A percentile compares a stretch with the other conserved stretches of the same genome.
phyloP scores from a whole-genome alignment of 2,888 invertebrate genomes.

The Mycalesis mineus region DNA sequence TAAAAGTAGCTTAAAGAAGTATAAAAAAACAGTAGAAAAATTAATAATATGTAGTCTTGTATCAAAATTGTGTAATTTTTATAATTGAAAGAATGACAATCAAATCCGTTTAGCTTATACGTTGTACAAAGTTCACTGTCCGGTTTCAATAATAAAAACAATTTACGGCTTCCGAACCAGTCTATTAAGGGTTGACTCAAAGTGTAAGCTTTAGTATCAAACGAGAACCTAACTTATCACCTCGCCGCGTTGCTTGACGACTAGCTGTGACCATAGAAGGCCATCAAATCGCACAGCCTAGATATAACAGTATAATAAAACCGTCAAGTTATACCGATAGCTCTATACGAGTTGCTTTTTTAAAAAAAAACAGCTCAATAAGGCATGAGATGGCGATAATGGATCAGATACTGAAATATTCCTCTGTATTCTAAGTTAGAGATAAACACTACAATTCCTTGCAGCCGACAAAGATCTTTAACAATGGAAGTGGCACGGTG shows the following conservation, averaged over 20 bases:
- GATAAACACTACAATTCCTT: slow-evolving; percentile 26
- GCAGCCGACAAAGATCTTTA: slow-evolving; percentile 11
- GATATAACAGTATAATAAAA: slow-evolving; percentile 14
- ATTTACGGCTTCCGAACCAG: too few relatives aligned
- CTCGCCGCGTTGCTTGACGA: not conserved
- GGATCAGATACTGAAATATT: slow-evolving; percentile 24
- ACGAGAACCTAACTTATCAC: not conserved
- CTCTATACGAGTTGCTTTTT: slow-evolving; percentile 9
- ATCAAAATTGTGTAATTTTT: too few relatives aligned
- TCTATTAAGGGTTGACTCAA: too few relatives aligned
- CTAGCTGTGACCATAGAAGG: slow-evolving; percentile 8
- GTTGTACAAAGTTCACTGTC: too few relatives aligned
- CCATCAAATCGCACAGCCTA: slow-evolving; percentile 2
- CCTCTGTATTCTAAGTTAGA: slow-evolving; percentile 24
- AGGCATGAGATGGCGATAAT: slow-evolving; percentile 25
- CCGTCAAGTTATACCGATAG: slow-evolving; percentile 10
- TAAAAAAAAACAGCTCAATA: slow-evolving; percentile 14
- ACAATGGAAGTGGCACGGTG: slow-evolving; percentile 8
- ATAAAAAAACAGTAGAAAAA: too few relatives aligned
- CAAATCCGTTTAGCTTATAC: too few relatives aligned
- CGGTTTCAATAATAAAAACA: too few relatives aligned
- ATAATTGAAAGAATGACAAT: too few relatives aligned
- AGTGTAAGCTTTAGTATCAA: too few relatives aligned
- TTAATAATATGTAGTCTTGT: too few relatives aligned
- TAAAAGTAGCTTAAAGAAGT: too few relatives aligned